Evolutionary conservation across 2,888 invertebrate species (phyloP), one percentile per base, ranked within the genome.

Genomic region (Nipponacmea schrenckii): DNA sequence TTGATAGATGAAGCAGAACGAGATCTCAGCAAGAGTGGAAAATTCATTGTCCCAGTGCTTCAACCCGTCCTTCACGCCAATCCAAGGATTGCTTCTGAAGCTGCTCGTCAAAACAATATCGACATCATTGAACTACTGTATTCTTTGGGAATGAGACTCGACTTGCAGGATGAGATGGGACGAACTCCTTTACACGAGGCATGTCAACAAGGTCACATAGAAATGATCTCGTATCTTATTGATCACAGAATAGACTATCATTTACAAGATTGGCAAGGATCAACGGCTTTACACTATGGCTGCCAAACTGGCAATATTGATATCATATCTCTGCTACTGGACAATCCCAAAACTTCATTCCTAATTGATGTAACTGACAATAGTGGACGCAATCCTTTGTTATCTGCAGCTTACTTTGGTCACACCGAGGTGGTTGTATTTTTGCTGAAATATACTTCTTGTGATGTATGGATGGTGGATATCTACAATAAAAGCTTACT

Each of bases 281-380:
- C 77, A 10, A 79, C 77, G 5, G 74, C 80, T 62, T 70, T 80
- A 8, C 80, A 80, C 50, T 80, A 80, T 69, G 77, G 79, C 10
- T 79, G 80, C 67, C 73, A 64, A 64, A 70, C 69, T 14, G 79
- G 79, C 3, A 68, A 77, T 4, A 26, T 69, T 7, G 64, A 74
- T 3, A 46, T 74, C 17, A 77, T 77, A 15, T 69, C 67, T 20
- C 62, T 72, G 12, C 39, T 79, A 20, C 46, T 79, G 62, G 56
- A 67, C 31, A 44, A 67, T n/a, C 17, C 31, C n/a, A 24, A 62
- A 12, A 67, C 62, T 17, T 62, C 45, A 15, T 10, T 5, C 10
- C 10, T 39, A 10, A 62, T 64, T 24, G 67, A 48, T n/a, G 27
- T 66, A 14, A 70, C 69, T 48, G 77, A 79, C 27, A 62, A 48